phyloP scores from a whole-genome alignment of 2,888 invertebrate genomes.

The Muschampia plurimacula region DNA sequence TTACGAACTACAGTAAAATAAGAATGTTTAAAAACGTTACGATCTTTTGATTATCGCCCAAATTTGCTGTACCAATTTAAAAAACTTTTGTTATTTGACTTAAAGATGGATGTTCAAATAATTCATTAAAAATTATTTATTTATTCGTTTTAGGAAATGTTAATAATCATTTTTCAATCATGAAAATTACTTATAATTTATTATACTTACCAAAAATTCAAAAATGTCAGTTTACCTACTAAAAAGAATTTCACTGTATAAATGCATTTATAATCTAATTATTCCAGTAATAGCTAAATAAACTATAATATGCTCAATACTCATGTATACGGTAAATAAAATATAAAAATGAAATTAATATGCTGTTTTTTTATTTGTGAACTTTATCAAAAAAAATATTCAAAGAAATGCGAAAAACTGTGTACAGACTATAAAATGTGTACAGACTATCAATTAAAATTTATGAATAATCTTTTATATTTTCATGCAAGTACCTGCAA shows the following conservation, averaged over 20 bases:
- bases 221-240: slow-evolving; percentile 14
- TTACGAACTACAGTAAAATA: too few relatives aligned
- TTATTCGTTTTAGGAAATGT: slow-evolving; percentile 25
- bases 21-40: too few relatives aligned
- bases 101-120: slow-evolving; percentile 26
- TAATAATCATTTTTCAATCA: slow-evolving; percentile 14
- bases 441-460: too few relatives aligned
- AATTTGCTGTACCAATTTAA: too few relatives aligned
- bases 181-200: slow-evolving; percentile 4
- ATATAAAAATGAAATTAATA: slow-evolving; percentile 12
- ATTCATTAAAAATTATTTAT: slow-evolving; percentile 31
- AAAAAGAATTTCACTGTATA: slow-evolving; percentile 31
- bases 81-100: not conserved
- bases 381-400: not conserved
- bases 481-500: too few relatives aligned
- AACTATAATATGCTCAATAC: slow-evolving; percentile 32
- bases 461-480: too few relatives aligned
- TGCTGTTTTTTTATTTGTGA: not conserved
- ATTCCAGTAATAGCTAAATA: slow-evolving; percentile 28
- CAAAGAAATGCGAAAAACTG: too few relatives aligned
- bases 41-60: too few relatives aligned
- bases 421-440: too few relatives aligned
- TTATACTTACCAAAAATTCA: slow-evolving; percentile 33
- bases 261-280: slow-evolving; percentile 34
- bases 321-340: slow-evolving; percentile 38